phyloP scores from a whole-genome alignment of 2,797 vertebrate genomes.

The Hemitrygon akajei region DNA sequence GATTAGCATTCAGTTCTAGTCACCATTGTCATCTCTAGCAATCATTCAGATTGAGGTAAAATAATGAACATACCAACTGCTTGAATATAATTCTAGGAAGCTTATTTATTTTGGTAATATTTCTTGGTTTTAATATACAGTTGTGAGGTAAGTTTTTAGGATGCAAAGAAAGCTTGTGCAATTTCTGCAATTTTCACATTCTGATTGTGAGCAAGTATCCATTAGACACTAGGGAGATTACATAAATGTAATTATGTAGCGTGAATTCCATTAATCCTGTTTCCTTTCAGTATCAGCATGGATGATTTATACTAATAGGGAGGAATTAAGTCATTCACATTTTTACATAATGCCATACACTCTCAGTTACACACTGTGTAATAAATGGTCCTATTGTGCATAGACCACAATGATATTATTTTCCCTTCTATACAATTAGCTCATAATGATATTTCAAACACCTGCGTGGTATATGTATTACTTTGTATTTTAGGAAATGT shows the following conservation, averaged over 20 bases:
- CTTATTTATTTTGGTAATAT: background rate
- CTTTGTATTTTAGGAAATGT: background rate
- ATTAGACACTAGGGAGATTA: background rate
- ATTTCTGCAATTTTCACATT: background rate
- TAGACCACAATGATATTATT: too few species aligned
- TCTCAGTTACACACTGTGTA: background rate
- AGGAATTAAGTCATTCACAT: background rate
- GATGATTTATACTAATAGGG: background rate
- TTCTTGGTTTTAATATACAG: background rate
- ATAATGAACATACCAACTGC: background rate
- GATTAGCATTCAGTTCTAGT: slow-evolving; percentile 28
- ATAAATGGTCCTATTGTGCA: background rate
- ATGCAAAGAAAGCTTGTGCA: background rate
- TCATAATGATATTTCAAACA: background rate
- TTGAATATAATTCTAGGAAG: background rate
- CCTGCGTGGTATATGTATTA: background rate
- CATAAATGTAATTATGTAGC: background rate
- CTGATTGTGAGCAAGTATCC: background rate
- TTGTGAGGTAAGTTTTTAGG: background rate
- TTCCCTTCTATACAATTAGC: background rate
- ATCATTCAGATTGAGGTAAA: background rate
- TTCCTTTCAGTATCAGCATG: background rate
- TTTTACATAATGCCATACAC: background rate
- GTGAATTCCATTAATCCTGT: background rate
- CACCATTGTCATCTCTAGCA: background rate